A percentile compares a stretch with the other conserved stretches of the same genome.
phyloP scores from a whole-genome alignment of 2,113 vertebrate genomes.

The Engystomops pustulosus region DNA sequence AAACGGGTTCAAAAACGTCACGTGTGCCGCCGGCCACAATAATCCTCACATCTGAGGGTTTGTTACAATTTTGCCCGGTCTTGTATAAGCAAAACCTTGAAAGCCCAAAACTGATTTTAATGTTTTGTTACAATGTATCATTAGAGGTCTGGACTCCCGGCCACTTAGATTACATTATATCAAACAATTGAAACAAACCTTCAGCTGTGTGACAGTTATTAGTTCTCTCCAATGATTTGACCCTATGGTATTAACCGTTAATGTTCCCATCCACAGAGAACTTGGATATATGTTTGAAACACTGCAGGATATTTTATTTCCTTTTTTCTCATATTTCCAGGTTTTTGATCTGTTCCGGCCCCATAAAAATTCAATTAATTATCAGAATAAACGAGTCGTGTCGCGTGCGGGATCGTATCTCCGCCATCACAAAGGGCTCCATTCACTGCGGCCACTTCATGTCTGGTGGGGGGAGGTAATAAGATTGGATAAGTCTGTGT shows the following conservation, averaged over 20 bases:
- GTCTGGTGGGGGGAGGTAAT: not conserved
- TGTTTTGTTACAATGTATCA: too few species aligned
- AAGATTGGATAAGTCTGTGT: not conserved
- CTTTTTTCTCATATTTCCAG: not conserved
- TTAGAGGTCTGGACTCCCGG: too few species aligned
- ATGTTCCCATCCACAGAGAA: not conserved
- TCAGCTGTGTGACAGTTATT: not conserved
- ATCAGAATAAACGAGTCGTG: not conserved
- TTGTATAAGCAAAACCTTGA: too few species aligned
- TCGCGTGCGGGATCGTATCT: not conserved
- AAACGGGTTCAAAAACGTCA: too few species aligned
- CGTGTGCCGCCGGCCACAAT: too few species aligned
- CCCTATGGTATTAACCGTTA: not conserved
- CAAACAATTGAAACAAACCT: too few species aligned
- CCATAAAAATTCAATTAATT: not conserved
- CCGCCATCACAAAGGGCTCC: not conserved
- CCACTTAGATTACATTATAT: too few species aligned
- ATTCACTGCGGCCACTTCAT: not conserved
- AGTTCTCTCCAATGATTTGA: not conserved
- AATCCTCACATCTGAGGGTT: too few species aligned
- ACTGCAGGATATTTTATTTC: not conserved
- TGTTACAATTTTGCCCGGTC: too few species aligned
- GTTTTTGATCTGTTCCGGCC: too few species aligned
- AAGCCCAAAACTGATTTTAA: too few species aligned
- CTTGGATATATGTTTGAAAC: not conserved